Evolutionary conservation across 2,888 invertebrate genomes (phyloP), one percentile per base, ranked within the genome.

Genomic region (Gandaritis pyraliata): DNA sequence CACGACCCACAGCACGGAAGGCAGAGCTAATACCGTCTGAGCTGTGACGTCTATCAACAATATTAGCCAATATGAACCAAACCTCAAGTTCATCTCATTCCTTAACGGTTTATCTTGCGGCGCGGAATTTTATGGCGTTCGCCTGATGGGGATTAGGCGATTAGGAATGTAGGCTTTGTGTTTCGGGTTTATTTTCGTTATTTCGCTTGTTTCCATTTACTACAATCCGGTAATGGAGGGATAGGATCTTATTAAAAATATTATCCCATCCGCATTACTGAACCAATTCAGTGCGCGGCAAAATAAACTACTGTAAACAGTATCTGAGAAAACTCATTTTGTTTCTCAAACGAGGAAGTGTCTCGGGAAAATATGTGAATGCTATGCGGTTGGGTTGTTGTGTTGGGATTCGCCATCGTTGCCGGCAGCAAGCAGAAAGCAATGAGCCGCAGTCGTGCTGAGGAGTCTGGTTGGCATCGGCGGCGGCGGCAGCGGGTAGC

Each of bases 401-500:
- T 68, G 78, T 74, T 76, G 70, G 71, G 72, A 3, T 80, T 77
- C 74, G 80, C 77, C 84, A 83, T 85, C 81, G 79, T 77, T 72
- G 75, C 75, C 75, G 74, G 43, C 59, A 64, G 53, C 52, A 38
- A 48, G 69, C 75, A 77, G 76, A 74, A 76, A 77, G 18, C 46
- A 23, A 18, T 5, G 41, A 13, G 18, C 13, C 13, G 30, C 47
- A 13, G 47, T 8, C 75, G 75, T 33, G 33, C 70, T 72, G 75
- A 77, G 72, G 71, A 74, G 78, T 77, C 75, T 75, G 75, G 82
- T 75, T 78, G 74, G 73, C 72, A 77, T 75, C 78, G 74, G 73
- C 72, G 78, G 75, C 74, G 76, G 76, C 78, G 77, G 76, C 78
- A 77, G 76, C 74, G 76, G 76, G 78, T 82, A 79, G 82, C 82